These are phyloP conservation scores for Sebastes ruberrimus DNA, from an alignment of 2,797 vertebrate genomes.

Conservation along the genomic window DNA sequence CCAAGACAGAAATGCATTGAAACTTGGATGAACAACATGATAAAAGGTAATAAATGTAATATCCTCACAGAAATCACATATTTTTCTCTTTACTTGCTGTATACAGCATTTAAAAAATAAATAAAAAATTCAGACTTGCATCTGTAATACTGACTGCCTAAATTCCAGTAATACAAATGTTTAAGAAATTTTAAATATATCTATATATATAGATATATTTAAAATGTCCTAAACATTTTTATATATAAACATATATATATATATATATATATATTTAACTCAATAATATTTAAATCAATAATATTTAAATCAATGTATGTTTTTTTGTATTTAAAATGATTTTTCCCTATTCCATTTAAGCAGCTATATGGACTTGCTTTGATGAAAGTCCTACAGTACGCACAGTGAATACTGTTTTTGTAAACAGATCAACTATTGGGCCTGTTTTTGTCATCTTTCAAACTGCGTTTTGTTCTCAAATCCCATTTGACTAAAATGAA, in stretches of 20 bases:
- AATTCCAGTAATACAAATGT: accelerated
- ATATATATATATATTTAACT: background rate
- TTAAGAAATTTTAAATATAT: background rate
- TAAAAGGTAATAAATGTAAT: background rate
- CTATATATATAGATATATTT: too few relatives aligned
- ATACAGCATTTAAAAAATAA: background rate
- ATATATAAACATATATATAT: too few relatives aligned
- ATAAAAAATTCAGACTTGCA: background rate
- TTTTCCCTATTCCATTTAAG: constrained; percentile 6
- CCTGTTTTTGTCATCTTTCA: constrained; percentile 71
- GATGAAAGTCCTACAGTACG: constrained; percentile 29
- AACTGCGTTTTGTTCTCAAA: constrained; percentile 79
- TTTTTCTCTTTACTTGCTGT: background rate
- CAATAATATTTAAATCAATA: constrained; percentile 2
- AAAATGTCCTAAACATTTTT: too few relatives aligned
- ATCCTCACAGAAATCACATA: background rate
- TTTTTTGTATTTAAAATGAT: constrained; percentile 6
- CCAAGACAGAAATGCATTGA: background rate
- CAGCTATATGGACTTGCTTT: constrained; percentile 26
- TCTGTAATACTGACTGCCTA: background rate
- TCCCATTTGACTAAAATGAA: constrained; percentile 84
- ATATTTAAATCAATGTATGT: background rate
- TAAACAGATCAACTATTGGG: constrained; percentile 72
- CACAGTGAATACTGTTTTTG: constrained; percentile 60
- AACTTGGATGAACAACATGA: background rate